Base-by-base conservation (phyloP, 2,888 invertebrate genomes). In the Leptodirus hochenwartii region DNA sequence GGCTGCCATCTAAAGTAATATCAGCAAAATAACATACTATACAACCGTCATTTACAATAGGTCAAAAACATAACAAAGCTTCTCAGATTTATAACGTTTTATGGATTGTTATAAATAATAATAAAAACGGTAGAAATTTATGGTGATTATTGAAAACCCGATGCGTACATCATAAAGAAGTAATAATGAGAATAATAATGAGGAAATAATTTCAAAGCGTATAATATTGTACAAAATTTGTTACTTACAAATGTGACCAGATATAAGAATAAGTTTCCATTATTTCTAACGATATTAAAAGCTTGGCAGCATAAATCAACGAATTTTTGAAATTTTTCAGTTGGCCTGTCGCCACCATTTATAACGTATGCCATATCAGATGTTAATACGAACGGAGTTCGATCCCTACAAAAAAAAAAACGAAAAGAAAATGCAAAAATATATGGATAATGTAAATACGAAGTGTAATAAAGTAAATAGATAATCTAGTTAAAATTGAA, bases 301-400 rank as follows among this genome's bases (percentile, higher is more conserved):
- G 95, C 95, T 59, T 84, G 80, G 50, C 95, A 96, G 55, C 96
- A 98, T 30, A 88, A 63, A 59, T 98, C 96, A n/a, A 98, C 88
- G 56, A 98, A 99, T 50, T 84, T 77, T 55, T 98, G 96, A 56
- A 95, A 96, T 41, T 80, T 76, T 37, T 81, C 84, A 5, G 88
- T 81, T 20, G 87, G 84, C 41, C 84, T 74, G 50, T 91, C 93
- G 2, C 91, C 90, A 29, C 90, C 90, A 54, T 95, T 95, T 46
- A 99, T 98, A n/a, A 98, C 96, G 56, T 91, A 95, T 4, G 85
- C 95, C 98, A 99, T 98, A 53, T 99, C 98, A 15, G 88, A 82
- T 0, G 98, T 98, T 32, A 98, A 57, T 2, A 98, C 93, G 61
- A 98, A 98, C 1, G 96, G 95, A 0, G 90, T 85, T 9, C 98